Evolutionary conservation across 1,140 invertebrate genomes (phyloP).

Genomic region (Galendromus occidentalis): DNA sequence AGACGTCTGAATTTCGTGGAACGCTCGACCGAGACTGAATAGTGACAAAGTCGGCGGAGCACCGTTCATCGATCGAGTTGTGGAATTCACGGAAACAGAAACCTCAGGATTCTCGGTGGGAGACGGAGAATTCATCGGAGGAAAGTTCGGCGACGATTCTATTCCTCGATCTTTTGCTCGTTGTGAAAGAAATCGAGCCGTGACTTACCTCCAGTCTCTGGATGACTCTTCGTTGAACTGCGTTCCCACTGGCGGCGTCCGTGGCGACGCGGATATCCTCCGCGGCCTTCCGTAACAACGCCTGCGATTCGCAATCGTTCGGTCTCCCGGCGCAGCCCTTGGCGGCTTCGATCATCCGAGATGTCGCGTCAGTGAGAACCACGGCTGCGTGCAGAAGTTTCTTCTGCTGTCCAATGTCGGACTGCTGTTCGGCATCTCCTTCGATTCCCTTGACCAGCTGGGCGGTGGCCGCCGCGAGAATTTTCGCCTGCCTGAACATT

Average conservation of each 20-base stretch:
- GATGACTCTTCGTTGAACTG: conserved; percentile 54
- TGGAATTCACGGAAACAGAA: too few species aligned
- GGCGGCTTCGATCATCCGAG: conserved; percentile 75
- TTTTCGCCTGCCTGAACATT: conserved; percentile 80
- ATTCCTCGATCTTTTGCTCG: too few species aligned
- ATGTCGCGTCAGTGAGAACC: conserved; percentile 80
- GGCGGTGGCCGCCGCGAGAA: conserved; percentile 61
- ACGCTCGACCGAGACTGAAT: too few species aligned
- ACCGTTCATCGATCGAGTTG: too few species aligned
- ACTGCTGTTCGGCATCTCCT: conserved; percentile 66
- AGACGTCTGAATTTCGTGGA: too few species aligned
- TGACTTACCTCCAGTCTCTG: conserved; percentile 41
- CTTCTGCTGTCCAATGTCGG: conserved; percentile 68
- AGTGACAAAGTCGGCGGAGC: too few species aligned
- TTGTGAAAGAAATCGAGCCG: too few species aligned
- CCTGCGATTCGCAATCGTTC: conserved; percentile 58
- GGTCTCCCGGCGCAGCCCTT: conserved; percentile 68
- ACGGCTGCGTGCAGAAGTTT: conserved; percentile 76
- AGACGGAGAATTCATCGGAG: too few species aligned
- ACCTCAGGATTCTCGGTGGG: too few species aligned
- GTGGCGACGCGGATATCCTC: conserved; percentile 77
- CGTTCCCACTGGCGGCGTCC: conserved; percentile 52
- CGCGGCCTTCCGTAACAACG: conserved; percentile 60
- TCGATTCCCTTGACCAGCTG: conserved; percentile 80
- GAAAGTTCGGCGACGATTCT: too few species aligned